Base-by-base conservation (phyloP, 1,140 invertebrate species). In the Drosophila busckii region DNA sequence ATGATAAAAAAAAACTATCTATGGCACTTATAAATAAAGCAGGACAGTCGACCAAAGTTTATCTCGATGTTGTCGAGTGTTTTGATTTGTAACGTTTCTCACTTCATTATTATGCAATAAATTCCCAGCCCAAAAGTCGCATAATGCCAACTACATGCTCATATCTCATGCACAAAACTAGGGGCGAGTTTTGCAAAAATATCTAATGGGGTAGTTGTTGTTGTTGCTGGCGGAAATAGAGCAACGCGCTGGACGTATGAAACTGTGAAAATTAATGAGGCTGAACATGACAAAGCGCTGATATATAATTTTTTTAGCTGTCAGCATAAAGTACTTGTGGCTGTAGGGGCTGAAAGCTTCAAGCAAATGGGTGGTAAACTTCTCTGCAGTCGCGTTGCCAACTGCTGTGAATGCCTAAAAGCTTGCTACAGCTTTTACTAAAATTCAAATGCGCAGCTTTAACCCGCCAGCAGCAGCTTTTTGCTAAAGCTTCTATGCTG, bases 51-150 rank as follows among this genome's bases (percentile, higher is more conserved):
- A 53, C 31, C 12, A 55, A 70, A 84, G 35, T 73, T 80, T 78
- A 78, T 78, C 70, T 82, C 32, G 54, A 60, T 73, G 73, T 64
- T 61, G 84, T 85, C 84, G 84, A 85, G 84, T 86, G 84, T 86
- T 86, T 86, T 86, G 84, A 86, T 86, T 86, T 86, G 84, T 86
- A 84, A 86, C 84, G 84, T 86, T 86, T 86, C 78, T 86, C 84
- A 86, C 84, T 86, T 86, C 78, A 86, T 86, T 86, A 86, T 85
- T 86, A 86, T 86, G 78, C 84, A 68, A 86, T 86, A 86, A 86
- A 86, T 63, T 59, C 54, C 32, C 26, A 42, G 38, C 37, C 25
- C 49, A 37, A 9, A 45, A 38, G 20, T 22, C 38, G 31, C 50
- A 45, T 80, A 76, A 76, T 76, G 73, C 32, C 66, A 70, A 58